Evolutionary conservation across 2,888 invertebrate genomes (phyloP), one percentile per base, ranked within the genome.

Genomic region (Lucinisca nassula): DNA sequence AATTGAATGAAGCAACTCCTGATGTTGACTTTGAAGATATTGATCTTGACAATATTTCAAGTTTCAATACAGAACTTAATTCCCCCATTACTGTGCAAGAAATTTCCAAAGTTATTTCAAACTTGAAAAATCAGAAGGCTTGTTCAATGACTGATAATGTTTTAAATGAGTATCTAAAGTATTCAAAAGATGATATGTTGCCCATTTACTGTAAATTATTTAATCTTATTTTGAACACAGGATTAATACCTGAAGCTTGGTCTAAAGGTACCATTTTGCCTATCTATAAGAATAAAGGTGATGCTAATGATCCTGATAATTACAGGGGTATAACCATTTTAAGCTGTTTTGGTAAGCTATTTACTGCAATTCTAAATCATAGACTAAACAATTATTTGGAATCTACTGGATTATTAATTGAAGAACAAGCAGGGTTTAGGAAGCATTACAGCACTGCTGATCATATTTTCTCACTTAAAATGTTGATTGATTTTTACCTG

Each of bases 151-250:
- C 32, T 67, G 35, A 67, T 30, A 4, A 67, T 67, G 67, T 67
- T 67, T 21, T 67, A 21, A 67, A 67, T 67, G 67, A 67, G 35
- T 67, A 67, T 67, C 35, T 67, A 35, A 67, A 67, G 24, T 67
- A 67, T 67, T 67, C 67, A 2, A 67, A 67, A 67, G 67, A 32
- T 67, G 10, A 10, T 35, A 35, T 67, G 67, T 35, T 67, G 21
- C 32, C 67, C 21, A 67, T 35, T 35, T 67, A 67, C 30, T 67
- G 67, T 35, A 67, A 67, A 35, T 35, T 67, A 35, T 67, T 67
- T 67, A 67, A 67, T 67, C 35, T 67, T 67, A 35, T 67, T 67
- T 35, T 67, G 21, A 67, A 67, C 21, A 67, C 67, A 14, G 67
- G 67, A 35, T 10, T 67, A 17, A 35, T 67, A 24, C 58, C 58